A percentile compares a stretch with the other conserved stretches of the same genome.
Conservation (phyloP, 1,140 invertebrate species). For the Lanistes nyassanus region DNA sequence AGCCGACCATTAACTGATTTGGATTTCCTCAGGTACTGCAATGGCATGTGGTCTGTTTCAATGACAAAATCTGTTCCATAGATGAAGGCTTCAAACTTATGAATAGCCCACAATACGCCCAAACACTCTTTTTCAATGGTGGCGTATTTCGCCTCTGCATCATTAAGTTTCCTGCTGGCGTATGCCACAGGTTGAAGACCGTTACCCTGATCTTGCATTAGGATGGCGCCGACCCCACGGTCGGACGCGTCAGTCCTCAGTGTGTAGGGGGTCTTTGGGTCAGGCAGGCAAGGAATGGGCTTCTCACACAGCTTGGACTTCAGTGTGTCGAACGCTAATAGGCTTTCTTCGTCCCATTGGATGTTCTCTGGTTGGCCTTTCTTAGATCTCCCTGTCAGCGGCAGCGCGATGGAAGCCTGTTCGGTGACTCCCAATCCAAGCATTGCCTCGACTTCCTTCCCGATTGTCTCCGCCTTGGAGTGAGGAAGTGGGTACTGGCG, state of each 20-base stretch:
- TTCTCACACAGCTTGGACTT: too few relatives aligned
- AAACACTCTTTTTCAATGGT: constrained; percentile 64
- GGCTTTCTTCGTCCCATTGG: too few relatives aligned
- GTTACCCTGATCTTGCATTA: constrained; percentile 34
- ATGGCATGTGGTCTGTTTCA: constrained; percentile 69
- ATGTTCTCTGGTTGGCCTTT: too few relatives aligned
- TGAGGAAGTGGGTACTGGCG: too few relatives aligned
- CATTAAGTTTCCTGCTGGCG: constrained; percentile 39
- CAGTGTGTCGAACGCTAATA: too few relatives aligned
- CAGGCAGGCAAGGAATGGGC: too few relatives aligned
- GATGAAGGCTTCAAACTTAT: constrained; percentile 63
- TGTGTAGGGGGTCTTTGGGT: constrained; percentile 53
- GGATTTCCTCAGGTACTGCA: constrained; percentile 61
- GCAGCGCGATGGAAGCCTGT: too few relatives aligned
- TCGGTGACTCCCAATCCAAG: too few relatives aligned
- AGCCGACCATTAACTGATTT: too few relatives aligned
- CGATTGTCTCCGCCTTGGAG: too few relatives aligned
- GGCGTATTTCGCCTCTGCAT: constrained; percentile 45
- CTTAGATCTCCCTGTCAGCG: too few relatives aligned
- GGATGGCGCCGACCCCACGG: constrained; percentile 35
- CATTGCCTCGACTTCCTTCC: too few relatives aligned
- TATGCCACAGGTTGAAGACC: constrained; percentile 40
- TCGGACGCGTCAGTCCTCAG: constrained; percentile 53
- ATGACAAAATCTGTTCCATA: constrained; percentile 67
- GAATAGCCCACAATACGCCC: constrained; percentile 62